Conservation (phyloP, 2,888 invertebrate species). For the Gisinianus flammeolus region DNA sequence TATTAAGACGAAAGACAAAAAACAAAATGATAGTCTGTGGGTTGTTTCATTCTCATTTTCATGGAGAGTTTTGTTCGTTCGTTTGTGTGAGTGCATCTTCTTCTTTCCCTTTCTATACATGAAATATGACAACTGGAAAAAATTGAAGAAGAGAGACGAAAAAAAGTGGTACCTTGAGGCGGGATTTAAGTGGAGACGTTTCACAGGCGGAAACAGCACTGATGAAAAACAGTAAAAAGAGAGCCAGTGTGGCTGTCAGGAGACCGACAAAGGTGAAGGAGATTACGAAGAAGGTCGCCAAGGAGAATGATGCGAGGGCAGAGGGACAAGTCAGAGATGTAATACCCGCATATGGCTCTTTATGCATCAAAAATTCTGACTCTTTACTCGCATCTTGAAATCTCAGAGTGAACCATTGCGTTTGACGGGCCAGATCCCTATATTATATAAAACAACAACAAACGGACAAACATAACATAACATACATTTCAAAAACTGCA, state of each 20-base stretch:
- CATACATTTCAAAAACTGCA: too few relatives aligned
- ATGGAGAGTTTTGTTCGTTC: too few relatives aligned
- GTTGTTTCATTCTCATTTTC: too few relatives aligned
- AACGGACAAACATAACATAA: background rate
- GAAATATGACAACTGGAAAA: too few relatives aligned
- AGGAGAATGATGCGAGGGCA: slow-evolving; percentile 60
- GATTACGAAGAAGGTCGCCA: slow-evolving; percentile 55
- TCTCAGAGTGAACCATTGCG: slow-evolving; percentile 69
- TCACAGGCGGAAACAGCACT: slow-evolving; percentile 59
- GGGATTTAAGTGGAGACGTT: slow-evolving; percentile 54
- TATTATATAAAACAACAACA: too few relatives aligned
- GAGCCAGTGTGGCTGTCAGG: slow-evolving; percentile 60
- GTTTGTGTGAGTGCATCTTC: too few relatives aligned
- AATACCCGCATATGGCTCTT: slow-evolving; percentile 59
- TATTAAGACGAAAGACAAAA: too few relatives aligned
- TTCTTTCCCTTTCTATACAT: too few relatives aligned
- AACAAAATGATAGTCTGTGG: too few relatives aligned
- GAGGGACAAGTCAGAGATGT: slow-evolving; percentile 62
- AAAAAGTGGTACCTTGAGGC: slow-evolving; percentile 56
- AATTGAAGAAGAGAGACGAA: too few relatives aligned
- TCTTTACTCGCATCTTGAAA: slow-evolving; percentile 74
- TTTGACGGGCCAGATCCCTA: slow-evolving; percentile 73
- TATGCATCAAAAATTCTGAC: slow-evolving; percentile 67
- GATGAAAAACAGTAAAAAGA: slow-evolving; percentile 60
- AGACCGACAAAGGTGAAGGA: slow-evolving; percentile 58